phyloP scores from a whole-genome alignment of 2,888 invertebrate species.

The Pseudolycoriella hygida region DNA sequence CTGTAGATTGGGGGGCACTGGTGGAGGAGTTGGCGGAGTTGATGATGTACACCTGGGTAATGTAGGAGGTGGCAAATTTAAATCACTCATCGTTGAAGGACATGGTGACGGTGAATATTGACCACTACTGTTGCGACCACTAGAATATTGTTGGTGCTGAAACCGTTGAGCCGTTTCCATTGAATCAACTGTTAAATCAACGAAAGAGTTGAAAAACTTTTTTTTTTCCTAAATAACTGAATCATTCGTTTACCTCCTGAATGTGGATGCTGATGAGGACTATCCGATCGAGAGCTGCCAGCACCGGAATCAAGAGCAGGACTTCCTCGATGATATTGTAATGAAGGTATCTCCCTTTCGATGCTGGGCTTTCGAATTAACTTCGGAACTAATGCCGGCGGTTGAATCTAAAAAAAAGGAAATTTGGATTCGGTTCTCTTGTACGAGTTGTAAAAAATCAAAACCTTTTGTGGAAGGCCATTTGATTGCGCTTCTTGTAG shows the following conservation, averaged over 20 bases:
- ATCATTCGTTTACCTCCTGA: too few species aligned
- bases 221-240: too few species aligned
- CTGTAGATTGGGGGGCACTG: conserved; percentile 45
- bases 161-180: too few species aligned
- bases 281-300: conserved; percentile 77
- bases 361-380: conserved; percentile 75
- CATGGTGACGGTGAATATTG: conserved; percentile 34
- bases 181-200: too few species aligned
- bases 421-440: too few species aligned
- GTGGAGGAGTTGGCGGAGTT: conserved; percentile 44
- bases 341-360: conserved; percentile 53
- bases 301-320: conserved; percentile 79
- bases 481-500: conserved; percentile 16
- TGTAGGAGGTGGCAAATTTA: conserved; percentile 48
- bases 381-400: conserved; percentile 46
- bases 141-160: conserved; percentile 35
- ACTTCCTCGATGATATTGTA: conserved; percentile 49
- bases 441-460: conserved; percentile 2
- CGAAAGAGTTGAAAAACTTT: too few species aligned
- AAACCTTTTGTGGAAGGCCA: conserved; percentile 27
- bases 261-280: conserved; percentile 46
- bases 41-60: conserved; percentile 52
- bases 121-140: conserved; percentile 28
- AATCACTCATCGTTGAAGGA: conserved; percentile 34
- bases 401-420: conserved; percentile 25